These are phyloP conservation scores for Loxodonta africana DNA, from an alignment of 2,113 vertebrate species.

Conservation along the genomic window DNA sequence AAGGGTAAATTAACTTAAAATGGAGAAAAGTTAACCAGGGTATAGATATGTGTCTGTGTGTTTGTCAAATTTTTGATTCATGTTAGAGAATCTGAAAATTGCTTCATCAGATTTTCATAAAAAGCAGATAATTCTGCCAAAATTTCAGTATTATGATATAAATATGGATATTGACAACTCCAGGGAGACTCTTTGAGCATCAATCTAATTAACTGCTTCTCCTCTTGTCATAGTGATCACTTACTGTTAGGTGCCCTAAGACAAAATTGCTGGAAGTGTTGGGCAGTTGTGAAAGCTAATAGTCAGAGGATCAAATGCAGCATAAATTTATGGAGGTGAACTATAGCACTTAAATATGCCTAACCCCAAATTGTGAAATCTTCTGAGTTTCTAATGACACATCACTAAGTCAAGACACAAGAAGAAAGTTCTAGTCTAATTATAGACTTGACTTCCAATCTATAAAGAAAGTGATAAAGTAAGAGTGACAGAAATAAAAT, in stretches of 20 bases:
- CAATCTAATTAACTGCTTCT: conserved; percentile 77
- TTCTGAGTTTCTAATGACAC: conserved; percentile 28
- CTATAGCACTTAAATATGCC: neutral
- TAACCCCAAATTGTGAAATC: conserved; percentile 41
- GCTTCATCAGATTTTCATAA: conserved; percentile 81
- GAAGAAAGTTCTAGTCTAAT: conserved; percentile 52
- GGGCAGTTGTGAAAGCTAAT: conserved; percentile 46
- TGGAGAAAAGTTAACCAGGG: conserved; percentile 29
- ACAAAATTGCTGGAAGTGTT: conserved; percentile 15
- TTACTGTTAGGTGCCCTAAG: conserved; percentile 49
- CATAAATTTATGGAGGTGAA: conserved; percentile 67
- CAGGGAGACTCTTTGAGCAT: conserved; percentile 59
- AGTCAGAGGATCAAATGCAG: conserved; percentile 60
- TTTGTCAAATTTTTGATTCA: conserved; percentile 80
- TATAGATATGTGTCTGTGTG: neutral
- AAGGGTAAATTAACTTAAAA: conserved; percentile 45
- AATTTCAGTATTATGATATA: conserved; percentile 72
- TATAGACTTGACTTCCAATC: conserved; percentile 63
- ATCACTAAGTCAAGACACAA: conserved; percentile 20
- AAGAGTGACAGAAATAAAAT: neutral
- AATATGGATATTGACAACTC: conserved; percentile 79
- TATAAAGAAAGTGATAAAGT: neutral
- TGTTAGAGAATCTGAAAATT: conserved; percentile 78
- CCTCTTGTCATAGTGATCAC: conserved; percentile 69
- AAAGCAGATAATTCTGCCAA: conserved; percentile 83